Evolutionary conservation across 1,140 invertebrate species (phyloP).

Genomic region (Dreissena rostriformis): DNA sequence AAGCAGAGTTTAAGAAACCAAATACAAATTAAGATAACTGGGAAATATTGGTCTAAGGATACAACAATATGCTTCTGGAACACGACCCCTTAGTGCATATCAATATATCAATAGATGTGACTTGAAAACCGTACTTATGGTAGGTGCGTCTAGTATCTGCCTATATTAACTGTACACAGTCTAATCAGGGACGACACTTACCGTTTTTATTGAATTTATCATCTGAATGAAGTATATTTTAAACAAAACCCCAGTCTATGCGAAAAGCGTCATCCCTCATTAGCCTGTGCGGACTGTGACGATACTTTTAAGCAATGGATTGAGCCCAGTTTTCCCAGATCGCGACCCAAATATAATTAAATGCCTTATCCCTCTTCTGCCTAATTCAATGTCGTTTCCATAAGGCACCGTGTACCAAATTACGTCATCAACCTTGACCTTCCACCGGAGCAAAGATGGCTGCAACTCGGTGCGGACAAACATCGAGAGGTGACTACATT

Average conservation of each 20-base stretch:
- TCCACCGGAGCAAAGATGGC: constrained; percentile 42
- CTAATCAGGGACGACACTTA: neutral
- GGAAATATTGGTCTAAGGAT: too few relatives aligned
- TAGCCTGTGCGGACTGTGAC: neutral
- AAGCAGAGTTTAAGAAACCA: too few relatives aligned
- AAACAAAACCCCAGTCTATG: neutral
- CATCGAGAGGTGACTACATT: constrained; percentile 15
- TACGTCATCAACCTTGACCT: constrained; percentile 48
- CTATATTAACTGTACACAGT: too few relatives aligned
- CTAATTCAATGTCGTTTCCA: neutral
- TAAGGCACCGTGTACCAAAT: constrained; percentile 25
- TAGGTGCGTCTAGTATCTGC: too few relatives aligned
- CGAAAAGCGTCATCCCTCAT: neutral
- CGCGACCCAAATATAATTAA: neutral
- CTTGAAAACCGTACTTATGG: too few relatives aligned
- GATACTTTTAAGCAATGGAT: neutral
- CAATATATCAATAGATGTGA: too few relatives aligned
- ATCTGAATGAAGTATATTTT: neutral
- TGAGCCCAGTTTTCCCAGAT: neutral
- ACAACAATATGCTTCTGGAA: too few relatives aligned
- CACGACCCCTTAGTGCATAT: too few relatives aligned
- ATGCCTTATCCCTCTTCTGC: too few relatives aligned
- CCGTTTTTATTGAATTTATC: neutral
- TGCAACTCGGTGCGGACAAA: constrained; percentile 32
- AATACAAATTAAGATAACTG: too few relatives aligned